Percentiles rank a stretch among this genome's conserved stretches.
phyloP scores from a whole-genome alignment of 2,888 invertebrate species.

The Sthenelais limicola region DNA sequence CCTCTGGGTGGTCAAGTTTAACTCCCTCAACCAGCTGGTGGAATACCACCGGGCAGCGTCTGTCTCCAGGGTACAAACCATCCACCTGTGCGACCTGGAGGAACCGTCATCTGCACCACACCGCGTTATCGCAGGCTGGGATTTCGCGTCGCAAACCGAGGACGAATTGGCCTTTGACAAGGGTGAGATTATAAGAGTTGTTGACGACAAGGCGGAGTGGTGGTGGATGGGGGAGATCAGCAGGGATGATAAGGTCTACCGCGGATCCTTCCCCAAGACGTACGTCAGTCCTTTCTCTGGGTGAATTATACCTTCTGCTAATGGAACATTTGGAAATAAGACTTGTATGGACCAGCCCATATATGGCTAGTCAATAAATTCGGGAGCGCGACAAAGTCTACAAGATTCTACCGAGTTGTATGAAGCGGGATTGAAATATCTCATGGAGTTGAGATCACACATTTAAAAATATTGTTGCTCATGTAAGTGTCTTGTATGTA shows the following conservation, averaged over 20 bases:
- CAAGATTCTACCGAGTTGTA: too few relatives aligned
- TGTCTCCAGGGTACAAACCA: constrained; percentile 96
- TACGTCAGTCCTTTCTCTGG: constrained; percentile 82
- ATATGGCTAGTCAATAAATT: too few relatives aligned
- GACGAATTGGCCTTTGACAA: constrained; percentile 97
- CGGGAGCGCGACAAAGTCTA: too few relatives aligned
- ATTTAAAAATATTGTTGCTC: too few relatives aligned
- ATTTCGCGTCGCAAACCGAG: constrained; percentile 97
- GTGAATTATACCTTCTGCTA: too few relatives aligned
- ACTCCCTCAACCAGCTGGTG: constrained; percentile 97
- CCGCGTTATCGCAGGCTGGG: constrained; percentile 97
- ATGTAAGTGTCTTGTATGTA: too few relatives aligned
- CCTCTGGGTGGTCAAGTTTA: constrained; percentile 99
- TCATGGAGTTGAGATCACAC: too few relatives aligned
- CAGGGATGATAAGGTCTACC: constrained; percentile 74
- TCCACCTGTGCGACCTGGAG: constrained; percentile 94
- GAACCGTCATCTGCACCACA: too few relatives aligned
- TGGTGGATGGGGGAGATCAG: constrained; percentile 86
- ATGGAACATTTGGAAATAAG: too few relatives aligned
- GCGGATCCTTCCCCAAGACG: constrained; percentile 98
- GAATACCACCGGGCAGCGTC: constrained; percentile 93
- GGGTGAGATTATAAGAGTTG: constrained; percentile 97
- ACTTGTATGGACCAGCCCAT: too few relatives aligned
- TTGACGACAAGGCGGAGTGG: constrained; percentile 90
- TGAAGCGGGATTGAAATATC: too few relatives aligned